Evolutionary conservation across 1,140 invertebrate genomes (phyloP), one percentile per base, ranked within the genome.

Genomic region (Cephus cinctus): DNA sequence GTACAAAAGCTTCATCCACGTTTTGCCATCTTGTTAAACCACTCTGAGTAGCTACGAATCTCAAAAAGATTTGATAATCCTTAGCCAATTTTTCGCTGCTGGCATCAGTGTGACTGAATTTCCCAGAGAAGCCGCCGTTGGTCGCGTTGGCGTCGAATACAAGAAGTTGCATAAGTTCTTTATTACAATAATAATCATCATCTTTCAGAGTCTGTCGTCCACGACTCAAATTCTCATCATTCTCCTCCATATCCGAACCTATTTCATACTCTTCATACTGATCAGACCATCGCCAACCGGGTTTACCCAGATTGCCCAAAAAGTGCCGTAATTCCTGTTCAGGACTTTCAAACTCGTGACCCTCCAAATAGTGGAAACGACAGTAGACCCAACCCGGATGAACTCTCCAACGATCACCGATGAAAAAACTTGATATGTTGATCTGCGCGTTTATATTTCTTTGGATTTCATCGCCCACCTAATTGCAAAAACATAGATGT

Each of bases 331-430:
- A 57, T 64, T 90, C 88, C 0, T 83, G 80, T 71, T 94, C 89
- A 2, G 86, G 79, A 11, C 74, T 83, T 6, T 81, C 65, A 53
- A 88, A 89, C 49, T 86, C 81, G 52, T 88, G 84, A 0, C 83
- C 83, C 66, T 88, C 85, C 36, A 87, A 71, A 63, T 91, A 89
- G 63, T 92, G 89, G 70, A 90, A 94, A 56, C 90, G 88, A 71
- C 92, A 94, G 63, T 94, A 94, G 0, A 87, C 83, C 91, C 92
- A 96, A 57, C 90, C 84, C 0, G 91, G 91, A 78, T 96, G 90
- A 12, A 96, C 80, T 63, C 85, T 86, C 86, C 91, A 96, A 63
- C 87, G 86, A 18, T 80, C 76, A 3, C 84, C 85, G 36, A 78
- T 69, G 47, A 87, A 86, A 55, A 83, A 88, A 12, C 83, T 80